These are phyloP conservation scores for Nipponacmea schrenckii DNA, from an alignment of 2,888 invertebrate genomes.

Conservation along the genomic window DNA sequence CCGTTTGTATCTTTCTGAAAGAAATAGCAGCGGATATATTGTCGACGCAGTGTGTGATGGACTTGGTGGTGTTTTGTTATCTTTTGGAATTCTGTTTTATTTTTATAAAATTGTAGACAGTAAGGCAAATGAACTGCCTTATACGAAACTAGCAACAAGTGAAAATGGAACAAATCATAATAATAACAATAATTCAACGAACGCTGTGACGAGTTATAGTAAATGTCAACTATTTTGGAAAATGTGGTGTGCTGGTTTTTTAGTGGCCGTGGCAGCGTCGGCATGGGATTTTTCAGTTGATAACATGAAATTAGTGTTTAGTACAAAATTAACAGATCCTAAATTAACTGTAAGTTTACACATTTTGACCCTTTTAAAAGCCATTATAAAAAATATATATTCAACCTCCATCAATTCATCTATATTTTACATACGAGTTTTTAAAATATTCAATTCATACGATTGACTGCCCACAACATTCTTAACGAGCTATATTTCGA, in stretches of 20 bases:
- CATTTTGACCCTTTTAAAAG: no score
- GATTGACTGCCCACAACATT: no score
- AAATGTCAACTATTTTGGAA: slow-evolving; percentile 51
- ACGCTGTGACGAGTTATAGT: slow-evolving; percentile 32
- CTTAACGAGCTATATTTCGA: no score
- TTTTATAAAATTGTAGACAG: slow-evolving; percentile 37
- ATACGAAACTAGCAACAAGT: slow-evolving; percentile 6
- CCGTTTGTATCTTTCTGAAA: slow-evolving; percentile 56
- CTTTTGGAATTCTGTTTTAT: slow-evolving; percentile 69
- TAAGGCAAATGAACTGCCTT: slow-evolving; percentile 22
- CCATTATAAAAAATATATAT: no score
- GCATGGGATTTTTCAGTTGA: slow-evolving; percentile 52
- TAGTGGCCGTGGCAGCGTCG: slow-evolving; percentile 46
- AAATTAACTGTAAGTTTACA: slow-evolving; percentile 38
- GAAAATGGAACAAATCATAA: neutral
- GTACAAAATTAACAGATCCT: slow-evolving; percentile 38
- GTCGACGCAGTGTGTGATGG: slow-evolving; percentile 86
- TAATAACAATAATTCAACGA: neutral
- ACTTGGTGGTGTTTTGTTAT: slow-evolving; percentile 71
- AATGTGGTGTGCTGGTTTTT: slow-evolving; percentile 48
- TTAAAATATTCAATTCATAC: no score
- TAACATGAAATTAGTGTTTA: slow-evolving; percentile 43
- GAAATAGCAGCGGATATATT: slow-evolving; percentile 84
- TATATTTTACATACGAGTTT: no score
- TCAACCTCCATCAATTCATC: no score